Base-by-base conservation (phyloP, 2,797 vertebrate genomes). In the Lepilemur ruficaudatus region DNA sequence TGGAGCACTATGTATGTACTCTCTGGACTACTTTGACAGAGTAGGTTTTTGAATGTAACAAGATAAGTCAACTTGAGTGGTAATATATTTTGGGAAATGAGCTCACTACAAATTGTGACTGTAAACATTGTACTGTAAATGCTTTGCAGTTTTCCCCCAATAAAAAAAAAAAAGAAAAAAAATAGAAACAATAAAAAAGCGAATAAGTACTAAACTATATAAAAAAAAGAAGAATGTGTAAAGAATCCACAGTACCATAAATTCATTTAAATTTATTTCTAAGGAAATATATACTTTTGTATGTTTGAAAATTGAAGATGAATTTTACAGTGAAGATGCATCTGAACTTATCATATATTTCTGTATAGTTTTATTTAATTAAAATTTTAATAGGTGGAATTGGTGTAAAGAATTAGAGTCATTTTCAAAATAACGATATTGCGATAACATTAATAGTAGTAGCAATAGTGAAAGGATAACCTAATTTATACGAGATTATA, bases 251-350 rank as follows among this genome's bases (percentile, higher is more conserved):
- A 80, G 46, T 38, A n/a, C 43, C 3, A 7, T 32, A 55, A 50
- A 14, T 46, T 1, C 32, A 73, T 25, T 59, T 25, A 50, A 48
- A 6, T 48, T 41, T 43, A 57, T 76, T 94, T 87, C 63, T 70
- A 82, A 90, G 43, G 50, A 92, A 35, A 80, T 41, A 38, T 23
- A 15, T 30, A 52, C 12, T 59, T 81, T 78, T 78, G 0, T 73
- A 23, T 2, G 8, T 61, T 91, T 75, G 86, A 93, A 89, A 90
- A 85, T 4, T 67, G 22, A 43, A 72, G 70, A 57, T 83, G 65
- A 59, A 43, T 85, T 81, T 89, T 61, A 85, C 52, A 57, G 30
- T 67, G 57, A 55, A 50, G 48, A 25, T 43, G 2, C 55, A 50
- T 46, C 55, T 61, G 52, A 83, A 18, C 17, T 82, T 75, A 65